Base-by-base conservation (phyloP, 2,797 vertebrate genomes). In the Discoglossus pictus region DNA sequence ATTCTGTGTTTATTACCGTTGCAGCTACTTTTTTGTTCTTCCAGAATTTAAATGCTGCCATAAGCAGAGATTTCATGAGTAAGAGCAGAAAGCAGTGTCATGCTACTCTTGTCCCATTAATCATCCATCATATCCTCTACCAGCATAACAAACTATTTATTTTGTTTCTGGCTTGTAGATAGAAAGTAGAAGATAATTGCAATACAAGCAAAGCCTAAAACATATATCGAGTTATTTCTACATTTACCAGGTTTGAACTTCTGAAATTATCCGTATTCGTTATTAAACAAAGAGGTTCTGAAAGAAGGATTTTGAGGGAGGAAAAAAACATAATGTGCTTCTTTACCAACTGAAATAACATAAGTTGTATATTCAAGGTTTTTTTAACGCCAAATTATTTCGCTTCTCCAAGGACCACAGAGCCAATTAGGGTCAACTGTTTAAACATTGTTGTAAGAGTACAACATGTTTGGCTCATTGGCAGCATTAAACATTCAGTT, bases 401-500 rank as follows among this genome's bases (percentile, higher is more conserved):
- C n/a, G 43, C 59, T 51, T 68, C 65, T 60, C 46, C 6, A 47
- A 58, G 44, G 61, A 52, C 68, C 23, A 6, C 59, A 13, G 51
- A 34, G 23, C 51, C 42, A 63, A 63, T 71, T 64, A 63, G 25
- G 35, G 43, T 56, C 55, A 43, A 58, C 2, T 21, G 23, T 55
- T 53, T 55, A 23, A 31, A 63, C 51, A 70, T 34, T 21, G 43
- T 18, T 56, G 38, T 56, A 55, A 56, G 61, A 55, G 38, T 43
- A 52, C 54, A 67, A 42, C 67, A 62, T 61, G 43, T 63, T 44
- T 64, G 68, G 59, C 68, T 64, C 68, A 64, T 63, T 71, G 52
- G 44, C 61, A 51, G 42, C 47, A 51, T 63, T 11, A 63, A 70
- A 63, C 68, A 70, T 54, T 50, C 35, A 18, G 9, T 36, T 48